A percentile compares a stretch with the other conserved stretches of the same genome.
Conservation (phyloP, 2,797 vertebrate species). For the Squalus acanthias region DNA sequence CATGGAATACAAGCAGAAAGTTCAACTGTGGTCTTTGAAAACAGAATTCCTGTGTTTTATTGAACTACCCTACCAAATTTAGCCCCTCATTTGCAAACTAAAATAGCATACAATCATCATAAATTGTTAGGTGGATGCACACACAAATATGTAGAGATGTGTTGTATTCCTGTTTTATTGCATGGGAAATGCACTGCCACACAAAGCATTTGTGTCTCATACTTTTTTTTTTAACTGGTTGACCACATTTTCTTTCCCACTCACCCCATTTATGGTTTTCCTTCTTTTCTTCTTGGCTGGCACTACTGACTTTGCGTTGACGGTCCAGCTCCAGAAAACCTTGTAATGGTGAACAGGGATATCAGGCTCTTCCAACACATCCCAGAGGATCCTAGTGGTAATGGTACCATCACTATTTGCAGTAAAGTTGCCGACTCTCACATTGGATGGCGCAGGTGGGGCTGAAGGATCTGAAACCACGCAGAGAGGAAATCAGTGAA, state of each 20-base stretch:
- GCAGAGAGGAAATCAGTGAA: not conserved
- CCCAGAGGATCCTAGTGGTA: constrained; percentile 73
- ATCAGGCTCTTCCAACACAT: constrained; percentile 74
- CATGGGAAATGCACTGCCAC: not conserved
- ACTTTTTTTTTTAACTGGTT: not conserved
- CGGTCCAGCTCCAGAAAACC: constrained; percentile 87
- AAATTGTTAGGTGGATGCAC: not conserved
- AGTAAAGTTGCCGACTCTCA: constrained; percentile 69
- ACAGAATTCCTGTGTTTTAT: not conserved
- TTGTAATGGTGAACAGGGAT: constrained; percentile 90
- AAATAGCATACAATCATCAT: not conserved
- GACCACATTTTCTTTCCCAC: constrained; percentile 30
- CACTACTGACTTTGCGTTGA: constrained; percentile 66
- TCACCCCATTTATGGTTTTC: constrained; percentile 82
- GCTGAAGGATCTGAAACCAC: constrained; percentile 73
- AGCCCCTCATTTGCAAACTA: not conserved
- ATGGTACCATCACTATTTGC: constrained; percentile 63
- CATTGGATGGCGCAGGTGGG: constrained; percentile 69
- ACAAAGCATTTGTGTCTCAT: not conserved
- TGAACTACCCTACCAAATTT: not conserved
- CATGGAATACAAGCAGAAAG: not conserved
- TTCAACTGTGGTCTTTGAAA: not conserved
- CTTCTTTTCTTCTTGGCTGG: constrained; percentile 84
- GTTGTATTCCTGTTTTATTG: not conserved
- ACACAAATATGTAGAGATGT: not conserved